Evolutionary conservation across 64 coral and sea anemone genomes (phyloP), one percentile per base, ranked within the genome.

Genomic region (Pocillopora verrucosa): DNA sequence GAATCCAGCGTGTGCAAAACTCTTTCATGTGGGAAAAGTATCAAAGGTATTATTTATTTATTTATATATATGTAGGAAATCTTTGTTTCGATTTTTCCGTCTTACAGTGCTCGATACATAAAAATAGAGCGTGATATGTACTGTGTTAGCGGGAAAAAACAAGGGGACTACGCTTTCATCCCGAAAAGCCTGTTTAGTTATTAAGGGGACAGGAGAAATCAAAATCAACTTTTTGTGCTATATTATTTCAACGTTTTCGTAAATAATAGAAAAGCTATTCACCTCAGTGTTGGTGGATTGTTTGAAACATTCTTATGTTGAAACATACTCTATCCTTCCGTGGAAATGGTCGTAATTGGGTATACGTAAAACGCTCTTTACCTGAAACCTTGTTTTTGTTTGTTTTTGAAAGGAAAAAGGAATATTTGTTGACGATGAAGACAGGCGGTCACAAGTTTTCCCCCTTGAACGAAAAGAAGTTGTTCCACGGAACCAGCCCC

Each of bases 1-100:
- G 57, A 51, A 86, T 96, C 38, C 79, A 89, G 24, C 67, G 90
- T 3, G 90, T 96, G 37, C 94, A 96, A 59, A 92, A 92, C 87
- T 80, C 76, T 62, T 38, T 72, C 56, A 79, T 92, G 90, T 86
- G 90, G 90, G 80, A 89, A 60, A 89, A 84, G 67, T 96, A 92
- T 74, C 20, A 87, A 61, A 92, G 90, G 94, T 96, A 89, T 38
- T 51, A 36, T 35, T 15, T 16, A 36, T 35, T 24, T 24, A 24
- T 24, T 24, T 9, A 22, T 24, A 70, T 63, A 63, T 30, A 30
- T 30, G 30, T 30, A 51, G 7, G 16, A 69, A 16, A 69, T 20
- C 6, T 13, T 24, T 69, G 14, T 69, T 69, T 69, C 65, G 24
- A 69, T 51, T 4, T 51, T 51, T 51, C 41, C 41, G 30, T 30